Evolutionary conservation across 2,888 invertebrate species (phyloP).

Genomic region (Drosophila mimetica): DNA sequence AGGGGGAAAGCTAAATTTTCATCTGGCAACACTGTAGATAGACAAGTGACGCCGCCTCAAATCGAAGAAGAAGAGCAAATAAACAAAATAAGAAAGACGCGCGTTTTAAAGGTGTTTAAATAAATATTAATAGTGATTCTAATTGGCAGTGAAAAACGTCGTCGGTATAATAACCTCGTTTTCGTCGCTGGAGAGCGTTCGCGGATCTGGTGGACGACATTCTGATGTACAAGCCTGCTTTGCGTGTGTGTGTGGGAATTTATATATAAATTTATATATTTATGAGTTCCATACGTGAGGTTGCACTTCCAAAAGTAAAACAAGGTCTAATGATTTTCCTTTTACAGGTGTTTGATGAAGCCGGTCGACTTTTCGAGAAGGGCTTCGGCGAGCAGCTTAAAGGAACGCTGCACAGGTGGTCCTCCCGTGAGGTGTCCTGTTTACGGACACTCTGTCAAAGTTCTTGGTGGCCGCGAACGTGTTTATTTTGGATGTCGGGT

Average conservation of each 20-base stretch:
- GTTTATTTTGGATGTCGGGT: slow-evolving; percentile 97
- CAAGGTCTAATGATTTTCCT: too few relatives aligned
- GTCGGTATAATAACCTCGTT: slow-evolving; percentile 81
- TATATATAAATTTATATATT: too few relatives aligned
- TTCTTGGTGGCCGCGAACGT: too few relatives aligned
- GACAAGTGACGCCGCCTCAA: too few relatives aligned
- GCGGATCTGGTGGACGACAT: slow-evolving; percentile 53
- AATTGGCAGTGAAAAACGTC: slow-evolving; percentile 71
- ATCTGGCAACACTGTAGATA: too few relatives aligned
- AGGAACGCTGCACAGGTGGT: slow-evolving; percentile 94
- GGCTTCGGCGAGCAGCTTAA: slow-evolving; percentile 98
- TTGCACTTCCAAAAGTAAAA: background rate
- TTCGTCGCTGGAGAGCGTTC: slow-evolving; percentile 71
- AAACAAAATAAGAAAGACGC: slow-evolving; percentile 26
- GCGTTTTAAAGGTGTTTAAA: too few relatives aligned
- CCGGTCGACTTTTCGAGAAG: slow-evolving; percentile 98
- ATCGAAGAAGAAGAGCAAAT: too few relatives aligned
- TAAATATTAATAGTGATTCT: background rate
- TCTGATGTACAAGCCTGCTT: slow-evolving; percentile 84
- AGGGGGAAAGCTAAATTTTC: too few relatives aligned
- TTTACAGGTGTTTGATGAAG: slow-evolving; percentile 96
- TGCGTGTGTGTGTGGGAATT: too few relatives aligned
- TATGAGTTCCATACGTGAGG: slow-evolving; percentile 89
- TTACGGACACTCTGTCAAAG: slow-evolving; percentile 99
- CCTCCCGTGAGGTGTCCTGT: slow-evolving; percentile 96